phyloP scores from a whole-genome alignment of 2,113 vertebrate genomes.

The Grantiella picta region DNA sequence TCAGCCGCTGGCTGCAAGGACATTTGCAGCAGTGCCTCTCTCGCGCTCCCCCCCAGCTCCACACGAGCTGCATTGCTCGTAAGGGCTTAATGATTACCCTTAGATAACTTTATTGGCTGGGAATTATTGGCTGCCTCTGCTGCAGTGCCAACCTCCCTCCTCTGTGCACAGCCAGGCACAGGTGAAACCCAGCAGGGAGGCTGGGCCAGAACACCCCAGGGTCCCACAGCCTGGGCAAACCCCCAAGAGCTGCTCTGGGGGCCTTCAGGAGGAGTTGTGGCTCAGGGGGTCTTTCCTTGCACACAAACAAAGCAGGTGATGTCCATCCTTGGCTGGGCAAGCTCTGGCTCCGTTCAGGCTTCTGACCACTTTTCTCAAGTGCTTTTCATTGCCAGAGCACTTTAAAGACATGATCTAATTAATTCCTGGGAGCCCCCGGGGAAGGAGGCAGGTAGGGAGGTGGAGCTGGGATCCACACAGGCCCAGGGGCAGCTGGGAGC shows the following conservation, averaged over 20 bases:
- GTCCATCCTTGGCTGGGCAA: background rate
- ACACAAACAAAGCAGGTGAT: background rate
- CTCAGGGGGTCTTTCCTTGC: background rate
- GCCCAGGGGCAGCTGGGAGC: accelerated
- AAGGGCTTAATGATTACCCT: conserved; percentile 36
- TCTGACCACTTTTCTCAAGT: background rate
- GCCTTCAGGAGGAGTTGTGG: background rate
- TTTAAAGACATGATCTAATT: background rate
- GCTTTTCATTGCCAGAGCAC: background rate
- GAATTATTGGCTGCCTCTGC: conserved; percentile 18
- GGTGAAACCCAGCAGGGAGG: accelerated
- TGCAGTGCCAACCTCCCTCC: background rate
- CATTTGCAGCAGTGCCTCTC: background rate
- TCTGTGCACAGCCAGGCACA: background rate
- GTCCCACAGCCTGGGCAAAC: accelerated
- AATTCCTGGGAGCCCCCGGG: background rate
- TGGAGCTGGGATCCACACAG: accelerated
- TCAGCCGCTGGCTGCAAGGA: background rate
- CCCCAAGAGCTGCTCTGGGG: background rate
- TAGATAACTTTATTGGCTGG: conserved; percentile 36
- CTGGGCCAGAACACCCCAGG: background rate
- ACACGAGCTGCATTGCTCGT: background rate
- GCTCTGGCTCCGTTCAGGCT: background rate
- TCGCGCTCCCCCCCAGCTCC: background rate
- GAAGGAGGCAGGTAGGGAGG: background rate